Evolutionary conservation across 1,140 invertebrate genomes (phyloP), one percentile per base, ranked within the genome.

Genomic region (Polyergus mexicanus): DNA sequence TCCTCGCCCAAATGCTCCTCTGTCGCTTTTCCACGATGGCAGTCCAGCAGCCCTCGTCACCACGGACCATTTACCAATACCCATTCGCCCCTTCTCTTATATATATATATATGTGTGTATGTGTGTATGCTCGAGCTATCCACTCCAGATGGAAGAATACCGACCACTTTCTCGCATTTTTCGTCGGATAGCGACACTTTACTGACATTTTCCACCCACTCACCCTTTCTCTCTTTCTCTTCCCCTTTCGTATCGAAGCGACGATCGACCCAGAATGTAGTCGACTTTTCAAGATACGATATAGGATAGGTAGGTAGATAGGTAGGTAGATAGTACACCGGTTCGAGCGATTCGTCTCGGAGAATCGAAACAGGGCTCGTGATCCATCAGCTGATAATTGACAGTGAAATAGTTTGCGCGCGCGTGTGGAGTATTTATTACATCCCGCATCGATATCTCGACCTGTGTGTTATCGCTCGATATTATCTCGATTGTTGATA

Each of bases 91-190:
- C 28, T 68, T 63, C 71, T 84, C 68, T 72, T 66, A 84, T 77
- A 83, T 44, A 85, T 66, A 51, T 58, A 51, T 44, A 63, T 58
- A 65, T 62, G 3, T 32, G 3, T 32, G 3, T 32, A 32, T 32
- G 3, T 32, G 3, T 32, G 3, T 32, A 32, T 74, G 47, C 47
- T n/a, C 25, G 11, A 63, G 25, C 77, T 41, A 35, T 87, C 68
- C 58, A 47, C 25, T 51, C 51, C 85, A 84, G 83, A 87, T 58
- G 72, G 65, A 65, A 69, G 85, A 63, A 71, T 86, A 88, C 71
- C 76, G 68, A 63, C 41, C 41, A 72, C 51, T 85, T 88, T 83
- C 87, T 88, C 84, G 87, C 77, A 32, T 76, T 86, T 80, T 74
- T 44, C 63, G 19, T 76, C n/a, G 60, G 35, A 86, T 56, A 65